Evolutionary conservation across 53 echinoderm and acorn worm species (phyloP), one percentile per base, ranked within the genome.

Genomic region (Henricia sp.): DNA sequence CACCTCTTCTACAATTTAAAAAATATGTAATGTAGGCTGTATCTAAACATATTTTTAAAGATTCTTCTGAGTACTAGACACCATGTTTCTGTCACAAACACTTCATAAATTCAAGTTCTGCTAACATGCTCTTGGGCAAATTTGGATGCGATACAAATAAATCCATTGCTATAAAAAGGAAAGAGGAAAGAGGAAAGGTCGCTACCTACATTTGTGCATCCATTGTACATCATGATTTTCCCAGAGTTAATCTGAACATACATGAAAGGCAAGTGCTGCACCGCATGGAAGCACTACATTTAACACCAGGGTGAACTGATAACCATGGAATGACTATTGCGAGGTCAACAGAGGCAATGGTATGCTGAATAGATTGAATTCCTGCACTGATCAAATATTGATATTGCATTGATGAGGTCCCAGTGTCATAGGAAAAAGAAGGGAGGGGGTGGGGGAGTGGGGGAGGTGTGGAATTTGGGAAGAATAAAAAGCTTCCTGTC

Each of bases 381-480:
- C 21, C 23, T 29, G 51, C 73, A 76, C 76, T 57, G 56, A 37
- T 76, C 59, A 76, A 76, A 76, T 76, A 76, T 70, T 70, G 44
- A 70, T 44, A 41, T 12, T 33, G 33, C 52, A 76, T 39, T 41
- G 76, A 58, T 57, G 44, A 71, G 24, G 50, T 71, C 6, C n/a
- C n/a, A n/a, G n/a, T n/a, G n/a, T n/a, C n/a, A 14, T 48, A 13
- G 44, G 30, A 30, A 19, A 3, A 38, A 39, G 76, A 41, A 58
- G 58, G 59, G 57, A 42, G 40, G 39, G 23, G 43, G 32, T 17
- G 14, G 33, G 38, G 40, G 25, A 38, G 40, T 40, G 41, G 57
- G 59, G 41, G 57, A 39, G 57, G 59, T 29, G 28, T 38, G 9
- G 34, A 25, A 9, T 28, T n/a, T 6, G 2, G 28, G 9, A 54